A percentile compares a stretch with the other conserved stretches of the same genome.
Conservation (phyloP, 2,797 vertebrate species). For the Spizella passerina region DNA sequence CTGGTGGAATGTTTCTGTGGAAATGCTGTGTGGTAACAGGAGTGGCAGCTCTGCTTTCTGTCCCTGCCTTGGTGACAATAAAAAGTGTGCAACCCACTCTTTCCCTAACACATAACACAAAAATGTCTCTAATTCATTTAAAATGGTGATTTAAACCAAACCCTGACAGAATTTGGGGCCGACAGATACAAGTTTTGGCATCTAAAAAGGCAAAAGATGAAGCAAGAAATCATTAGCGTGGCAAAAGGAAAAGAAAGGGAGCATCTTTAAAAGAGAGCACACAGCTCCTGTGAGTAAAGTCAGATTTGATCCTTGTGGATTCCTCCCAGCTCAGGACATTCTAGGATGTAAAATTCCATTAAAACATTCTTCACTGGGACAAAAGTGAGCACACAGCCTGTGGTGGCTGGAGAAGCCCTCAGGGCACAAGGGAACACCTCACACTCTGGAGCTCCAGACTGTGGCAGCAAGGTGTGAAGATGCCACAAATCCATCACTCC, state of each 20-base stretch:
- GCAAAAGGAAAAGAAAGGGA: neutral
- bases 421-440: neutral
- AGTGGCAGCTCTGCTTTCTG: neutral
- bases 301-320: neutral
- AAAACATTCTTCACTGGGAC: rapidly evolving
- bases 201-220: neutral
- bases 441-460: neutral
- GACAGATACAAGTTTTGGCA: neutral
- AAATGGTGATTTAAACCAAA: neutral
- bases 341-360: neutral
- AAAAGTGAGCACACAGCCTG: neutral
- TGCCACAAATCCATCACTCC: neutral
- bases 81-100: neutral
- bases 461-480: neutral
- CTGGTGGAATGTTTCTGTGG: neutral
- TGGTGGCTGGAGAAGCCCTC: neutral
- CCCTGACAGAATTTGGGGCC: neutral
- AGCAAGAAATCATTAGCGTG: neutral
- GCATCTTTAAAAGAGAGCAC: neutral
- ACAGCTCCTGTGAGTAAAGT: neutral
- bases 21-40: rapidly evolving
- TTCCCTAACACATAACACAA: neutral
- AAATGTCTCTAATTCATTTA: neutral
- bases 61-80: neutral
- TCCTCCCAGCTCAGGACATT: neutral